Conservation (phyloP, 2,888 invertebrate species). For the Hydropsyche betteni region DNA sequence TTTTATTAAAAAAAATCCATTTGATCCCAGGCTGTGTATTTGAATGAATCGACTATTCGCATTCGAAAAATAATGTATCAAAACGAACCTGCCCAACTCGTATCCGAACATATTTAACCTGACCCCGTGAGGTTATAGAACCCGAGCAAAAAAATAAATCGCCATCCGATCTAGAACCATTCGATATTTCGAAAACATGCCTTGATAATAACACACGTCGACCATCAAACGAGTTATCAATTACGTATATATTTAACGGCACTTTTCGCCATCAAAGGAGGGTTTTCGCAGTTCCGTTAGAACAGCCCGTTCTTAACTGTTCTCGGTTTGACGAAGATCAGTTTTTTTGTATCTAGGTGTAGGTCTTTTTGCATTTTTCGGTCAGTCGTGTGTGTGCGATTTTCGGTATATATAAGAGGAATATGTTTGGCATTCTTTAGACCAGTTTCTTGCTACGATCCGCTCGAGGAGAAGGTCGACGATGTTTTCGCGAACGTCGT, state of each 20-base stretch:
- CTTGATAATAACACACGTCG: too few species aligned
- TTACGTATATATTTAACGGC: constrained; percentile 23
- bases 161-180: neutral
- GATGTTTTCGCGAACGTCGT: neutral
- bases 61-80: too few species aligned
- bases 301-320: constrained; percentile 20
- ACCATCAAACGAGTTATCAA: constrained; percentile 10
- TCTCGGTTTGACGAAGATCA: neutral
- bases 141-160: neutral
- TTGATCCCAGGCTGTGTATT: too few species aligned
- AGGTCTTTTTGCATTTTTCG: constrained; percentile 7
- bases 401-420: constrained; percentile 33
- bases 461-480: constrained; percentile 10
- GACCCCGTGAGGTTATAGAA: neutral
- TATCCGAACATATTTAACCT: too few species aligned
- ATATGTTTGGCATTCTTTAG: constrained; percentile 8
- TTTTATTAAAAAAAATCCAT: too few species aligned
- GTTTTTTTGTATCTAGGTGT: neutral
- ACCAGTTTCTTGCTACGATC: constrained; percentile 13
- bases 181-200: neutral
- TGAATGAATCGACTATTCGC: too few species aligned
- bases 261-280: constrained; percentile 15
- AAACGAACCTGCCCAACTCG: too few species aligned
- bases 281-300: constrained; percentile 34
- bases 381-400: constrained; percentile 6